Evolutionary conservation across 2,113 vertebrate genomes (phyloP).

Genomic region (Motacilla alba): DNA sequence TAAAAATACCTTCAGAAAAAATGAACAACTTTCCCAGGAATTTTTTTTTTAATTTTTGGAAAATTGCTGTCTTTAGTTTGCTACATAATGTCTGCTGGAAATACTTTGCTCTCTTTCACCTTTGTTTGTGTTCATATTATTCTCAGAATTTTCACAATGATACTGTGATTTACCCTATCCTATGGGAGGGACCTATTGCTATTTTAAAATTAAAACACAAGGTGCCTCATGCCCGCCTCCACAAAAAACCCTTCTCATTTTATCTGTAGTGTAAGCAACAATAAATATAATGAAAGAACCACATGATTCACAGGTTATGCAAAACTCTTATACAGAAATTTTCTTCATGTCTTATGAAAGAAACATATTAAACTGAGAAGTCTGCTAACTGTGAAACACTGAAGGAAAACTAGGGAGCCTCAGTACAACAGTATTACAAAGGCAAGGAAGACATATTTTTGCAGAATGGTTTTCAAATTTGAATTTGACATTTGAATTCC

Average conservation of each 20-base stretch:
- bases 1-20: neutral
- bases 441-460: neutral
- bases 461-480: neutral
- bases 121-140: neutral
- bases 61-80: neutral
- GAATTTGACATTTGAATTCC: neutral
- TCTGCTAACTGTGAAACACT: neutral
- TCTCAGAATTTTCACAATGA: neutral
- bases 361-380: neutral
- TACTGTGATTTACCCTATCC: neutral
- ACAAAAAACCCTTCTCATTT: fast-evolving
- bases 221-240: neutral
- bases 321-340: neutral
- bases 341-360: neutral
- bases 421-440: neutral
- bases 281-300: neutral
- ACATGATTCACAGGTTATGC: neutral
- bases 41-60: neutral
- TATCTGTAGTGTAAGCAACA: neutral
- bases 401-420: neutral
- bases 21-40: neutral
- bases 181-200: neutral
- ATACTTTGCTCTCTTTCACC: neutral
- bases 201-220: neutral
- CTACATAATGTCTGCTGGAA: neutral